Conservation (phyloP, 1,140 invertebrate species). For the Chironomus tepperi region DNA sequence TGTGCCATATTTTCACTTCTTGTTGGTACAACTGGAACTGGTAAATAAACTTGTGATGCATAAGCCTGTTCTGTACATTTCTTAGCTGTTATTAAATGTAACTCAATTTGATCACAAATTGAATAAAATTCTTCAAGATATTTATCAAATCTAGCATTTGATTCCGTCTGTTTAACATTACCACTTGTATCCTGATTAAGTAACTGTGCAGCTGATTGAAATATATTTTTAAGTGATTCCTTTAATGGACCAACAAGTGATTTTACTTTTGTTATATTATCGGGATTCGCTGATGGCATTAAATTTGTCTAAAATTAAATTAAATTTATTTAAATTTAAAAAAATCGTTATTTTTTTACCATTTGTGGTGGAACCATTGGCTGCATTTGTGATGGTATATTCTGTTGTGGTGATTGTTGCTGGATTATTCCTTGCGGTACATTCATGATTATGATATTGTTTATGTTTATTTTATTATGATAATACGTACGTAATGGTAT, state of each 20-base stretch:
- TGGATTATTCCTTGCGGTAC: slow-evolving; percentile 40
- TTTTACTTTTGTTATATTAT: slow-evolving; percentile 80
- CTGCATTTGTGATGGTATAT: slow-evolving; percentile 24
- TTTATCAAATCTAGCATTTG: slow-evolving; percentile 75
- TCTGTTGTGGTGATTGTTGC: slow-evolving; percentile 38
- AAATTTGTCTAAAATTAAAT: slow-evolving; percentile 41
- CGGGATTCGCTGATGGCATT: slow-evolving; percentile 62
- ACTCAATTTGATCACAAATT: slow-evolving; percentile 88
- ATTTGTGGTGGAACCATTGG: slow-evolving; percentile 35
- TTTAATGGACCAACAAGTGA: slow-evolving; percentile 67
- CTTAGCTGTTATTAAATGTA: slow-evolving; percentile 80
- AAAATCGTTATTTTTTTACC: no score
- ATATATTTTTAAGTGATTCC: slow-evolving; percentile 65
- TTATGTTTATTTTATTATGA: no score
- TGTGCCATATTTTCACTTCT: slow-evolving; percentile 57
- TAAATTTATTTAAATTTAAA: neutral
- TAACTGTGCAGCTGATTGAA: slow-evolving; percentile 76
- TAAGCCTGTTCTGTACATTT: slow-evolving; percentile 74
- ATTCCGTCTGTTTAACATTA: slow-evolving; percentile 43
- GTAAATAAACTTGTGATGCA: slow-evolving; percentile 71
- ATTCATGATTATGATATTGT: no score
- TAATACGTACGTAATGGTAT: no score
- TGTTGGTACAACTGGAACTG: slow-evolving; percentile 61
- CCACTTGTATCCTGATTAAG: slow-evolving; percentile 76
- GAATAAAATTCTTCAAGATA: slow-evolving; percentile 90